A percentile compares a stretch with the other conserved stretches of the same genome.
These are phyloP conservation scores for Alaudala cheleensis DNA, from an alignment of 2,113 vertebrate species.

Conservation along the genomic window DNA sequence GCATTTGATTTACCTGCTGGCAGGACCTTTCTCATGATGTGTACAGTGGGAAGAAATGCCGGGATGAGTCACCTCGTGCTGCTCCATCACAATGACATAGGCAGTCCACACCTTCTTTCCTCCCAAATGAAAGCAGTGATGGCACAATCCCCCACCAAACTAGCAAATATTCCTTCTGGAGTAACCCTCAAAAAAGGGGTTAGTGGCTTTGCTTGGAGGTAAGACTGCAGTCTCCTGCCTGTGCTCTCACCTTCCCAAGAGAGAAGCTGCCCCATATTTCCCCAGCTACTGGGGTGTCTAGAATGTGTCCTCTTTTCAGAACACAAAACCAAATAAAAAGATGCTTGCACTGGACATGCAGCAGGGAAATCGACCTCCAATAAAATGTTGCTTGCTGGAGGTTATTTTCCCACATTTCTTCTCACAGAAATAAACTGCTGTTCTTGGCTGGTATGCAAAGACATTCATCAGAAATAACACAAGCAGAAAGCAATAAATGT, in stretches of 20 bases:
- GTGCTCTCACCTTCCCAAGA: not conserved
- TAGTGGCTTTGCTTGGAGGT: not conserved
- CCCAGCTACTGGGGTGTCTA: not conserved
- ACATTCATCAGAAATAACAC: not conserved
- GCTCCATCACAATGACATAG: not conserved
- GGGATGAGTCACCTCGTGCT: not conserved
- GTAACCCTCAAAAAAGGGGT: not conserved
- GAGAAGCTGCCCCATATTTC: not conserved
- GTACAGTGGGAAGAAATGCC: not conserved
- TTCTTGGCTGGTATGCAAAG: not conserved
- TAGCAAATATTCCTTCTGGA: not conserved
- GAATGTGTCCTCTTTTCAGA: not conserved
- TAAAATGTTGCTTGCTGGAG: not conserved
- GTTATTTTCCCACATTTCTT: not conserved
- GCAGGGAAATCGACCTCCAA: not conserved
- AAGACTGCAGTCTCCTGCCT: not conserved
- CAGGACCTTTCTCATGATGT: not conserved
- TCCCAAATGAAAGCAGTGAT: not conserved
- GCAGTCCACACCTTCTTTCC: not conserved
- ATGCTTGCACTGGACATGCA: not conserved
- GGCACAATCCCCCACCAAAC: not conserved
- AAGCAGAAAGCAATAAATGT: accelerated
- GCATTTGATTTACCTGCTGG: not conserved
- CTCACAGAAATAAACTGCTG: not conserved
- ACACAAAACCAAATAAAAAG: not conserved